Evolutionary conservation across 2,888 invertebrate genomes (phyloP).

Genomic region (Mystacides longicornis): DNA sequence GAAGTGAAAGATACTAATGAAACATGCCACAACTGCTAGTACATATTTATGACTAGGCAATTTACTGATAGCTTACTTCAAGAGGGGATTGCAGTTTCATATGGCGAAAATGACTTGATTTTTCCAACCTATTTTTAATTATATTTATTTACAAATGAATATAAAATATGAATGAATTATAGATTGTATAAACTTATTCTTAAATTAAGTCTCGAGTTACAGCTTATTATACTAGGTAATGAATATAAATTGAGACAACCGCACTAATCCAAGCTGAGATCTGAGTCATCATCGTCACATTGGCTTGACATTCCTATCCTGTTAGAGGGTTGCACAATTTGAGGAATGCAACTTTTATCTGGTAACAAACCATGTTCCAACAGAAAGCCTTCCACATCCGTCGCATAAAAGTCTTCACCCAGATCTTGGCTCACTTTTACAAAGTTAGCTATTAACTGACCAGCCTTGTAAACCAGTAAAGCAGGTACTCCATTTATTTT

Average conservation of each 20-base stretch:
- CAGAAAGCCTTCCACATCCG: constrained; percentile 85
- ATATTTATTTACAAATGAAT: background rate
- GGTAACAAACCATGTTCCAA: constrained; percentile 76
- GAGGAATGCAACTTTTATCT: constrained; percentile 57
- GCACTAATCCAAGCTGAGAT: constrained; percentile 27
- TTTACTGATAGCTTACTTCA: too few species aligned
- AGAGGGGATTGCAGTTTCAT: too few species aligned
- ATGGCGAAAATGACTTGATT: too few species aligned
- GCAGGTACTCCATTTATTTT: constrained; percentile 85
- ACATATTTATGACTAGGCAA: too few species aligned
- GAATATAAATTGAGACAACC: too few species aligned
- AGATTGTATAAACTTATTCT: background rate
- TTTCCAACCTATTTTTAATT: background rate
- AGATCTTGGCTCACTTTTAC: constrained; percentile 79
- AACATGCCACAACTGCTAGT: too few species aligned
- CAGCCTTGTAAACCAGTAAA: constrained; percentile 81
- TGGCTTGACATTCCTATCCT: constrained; percentile 25
- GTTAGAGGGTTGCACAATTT: constrained; percentile 33
- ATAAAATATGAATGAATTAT: background rate
- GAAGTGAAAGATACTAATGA: too few species aligned
- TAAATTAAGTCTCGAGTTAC: background rate
- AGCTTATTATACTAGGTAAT: too few species aligned
- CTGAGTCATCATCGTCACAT: constrained; percentile 31
- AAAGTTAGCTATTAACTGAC: constrained; percentile 88
- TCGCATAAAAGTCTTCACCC: constrained; percentile 82